phyloP scores from a whole-genome alignment of 2,113 vertebrate species.

The Anthoscopus minutus region DNA sequence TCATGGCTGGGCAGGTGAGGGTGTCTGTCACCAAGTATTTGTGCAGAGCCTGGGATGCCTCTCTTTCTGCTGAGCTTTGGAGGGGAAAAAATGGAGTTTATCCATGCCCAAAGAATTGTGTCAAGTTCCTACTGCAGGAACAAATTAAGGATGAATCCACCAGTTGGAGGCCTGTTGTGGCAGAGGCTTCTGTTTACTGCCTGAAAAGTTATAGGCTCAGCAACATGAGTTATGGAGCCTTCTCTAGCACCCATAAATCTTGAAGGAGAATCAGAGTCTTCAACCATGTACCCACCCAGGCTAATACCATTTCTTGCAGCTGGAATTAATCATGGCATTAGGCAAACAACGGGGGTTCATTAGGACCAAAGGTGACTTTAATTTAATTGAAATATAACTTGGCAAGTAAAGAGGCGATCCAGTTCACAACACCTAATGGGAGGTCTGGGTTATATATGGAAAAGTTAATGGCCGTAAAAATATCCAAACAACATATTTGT shows the following conservation, averaged over 20 bases:
- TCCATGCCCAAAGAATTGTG: background rate
- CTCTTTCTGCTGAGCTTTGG: background rate
- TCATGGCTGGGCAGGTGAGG: background rate
- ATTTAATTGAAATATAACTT: slow-evolving; percentile 70
- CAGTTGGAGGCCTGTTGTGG: background rate
- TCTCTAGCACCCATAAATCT: slow-evolving; percentile 22
- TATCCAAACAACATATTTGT: slow-evolving; percentile 65
- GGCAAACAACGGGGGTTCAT: slow-evolving; percentile 66
- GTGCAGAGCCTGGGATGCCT: background rate
- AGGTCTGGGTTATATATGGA: slow-evolving; percentile 65
- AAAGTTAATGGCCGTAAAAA: slow-evolving; percentile 66
- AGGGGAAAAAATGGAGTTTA: background rate
- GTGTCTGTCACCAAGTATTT: background rate
- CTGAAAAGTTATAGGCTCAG: background rate
- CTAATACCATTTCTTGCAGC: slow-evolving; percentile 48
- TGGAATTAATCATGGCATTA: slow-evolving; percentile 67
- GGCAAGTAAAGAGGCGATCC: slow-evolving; percentile 52
- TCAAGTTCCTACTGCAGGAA: background rate
- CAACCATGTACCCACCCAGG: slow-evolving; percentile 30
- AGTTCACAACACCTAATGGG: slow-evolving; percentile 67
- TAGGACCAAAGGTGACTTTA: slow-evolving; percentile 69
- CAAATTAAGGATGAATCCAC: background rate
- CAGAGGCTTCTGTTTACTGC: slow-evolving; percentile 1
- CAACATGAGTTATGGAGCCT: slow-evolving; percentile 13
- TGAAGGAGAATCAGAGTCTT: slow-evolving; percentile 24